Evolutionary conservation across 2,113 vertebrate species (phyloP).

Genomic region (Rhipidura dahli): DNA sequence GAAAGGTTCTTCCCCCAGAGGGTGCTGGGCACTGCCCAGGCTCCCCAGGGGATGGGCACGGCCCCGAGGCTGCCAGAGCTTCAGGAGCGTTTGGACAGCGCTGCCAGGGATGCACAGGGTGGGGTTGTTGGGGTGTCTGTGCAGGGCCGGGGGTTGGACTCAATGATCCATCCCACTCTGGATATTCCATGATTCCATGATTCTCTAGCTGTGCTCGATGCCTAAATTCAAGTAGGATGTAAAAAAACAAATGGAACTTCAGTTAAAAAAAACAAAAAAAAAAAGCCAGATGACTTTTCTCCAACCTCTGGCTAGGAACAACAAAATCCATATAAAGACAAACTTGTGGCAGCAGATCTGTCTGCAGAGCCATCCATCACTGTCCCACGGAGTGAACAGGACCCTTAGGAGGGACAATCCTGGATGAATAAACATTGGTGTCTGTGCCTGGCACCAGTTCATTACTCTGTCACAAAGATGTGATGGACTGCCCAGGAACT

Average conservation of each 20-base stretch:
- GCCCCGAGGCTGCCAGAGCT: not conserved
- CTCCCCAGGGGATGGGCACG: not conserved
- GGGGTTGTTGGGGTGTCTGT: not conserved
- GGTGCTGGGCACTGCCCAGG: not conserved
- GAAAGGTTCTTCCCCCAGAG: not conserved
- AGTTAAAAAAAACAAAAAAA: not conserved
- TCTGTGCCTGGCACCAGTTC: not conserved
- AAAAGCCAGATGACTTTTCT: not conserved
- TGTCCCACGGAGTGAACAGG: not conserved
- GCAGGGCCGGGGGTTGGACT: not conserved
- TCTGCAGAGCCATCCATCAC: not conserved
- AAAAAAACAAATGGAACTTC: not conserved
- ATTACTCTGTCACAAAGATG: not conserved
- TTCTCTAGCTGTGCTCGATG: not conserved
- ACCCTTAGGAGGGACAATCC: not conserved
- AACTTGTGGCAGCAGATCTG: not conserved
- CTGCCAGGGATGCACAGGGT: not conserved
- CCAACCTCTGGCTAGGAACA: not conserved
- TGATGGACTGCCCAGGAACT: not conserved
- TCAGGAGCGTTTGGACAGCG: fast-evolving
- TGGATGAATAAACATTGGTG: not conserved
- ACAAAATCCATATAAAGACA: not conserved
- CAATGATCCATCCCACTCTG: fast-evolving
- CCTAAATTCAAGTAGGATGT: not conserved
- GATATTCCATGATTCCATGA: not conserved